Base-by-base conservation (phyloP, 2,797 vertebrate species). In the Thaleichthys pacificus region DNA sequence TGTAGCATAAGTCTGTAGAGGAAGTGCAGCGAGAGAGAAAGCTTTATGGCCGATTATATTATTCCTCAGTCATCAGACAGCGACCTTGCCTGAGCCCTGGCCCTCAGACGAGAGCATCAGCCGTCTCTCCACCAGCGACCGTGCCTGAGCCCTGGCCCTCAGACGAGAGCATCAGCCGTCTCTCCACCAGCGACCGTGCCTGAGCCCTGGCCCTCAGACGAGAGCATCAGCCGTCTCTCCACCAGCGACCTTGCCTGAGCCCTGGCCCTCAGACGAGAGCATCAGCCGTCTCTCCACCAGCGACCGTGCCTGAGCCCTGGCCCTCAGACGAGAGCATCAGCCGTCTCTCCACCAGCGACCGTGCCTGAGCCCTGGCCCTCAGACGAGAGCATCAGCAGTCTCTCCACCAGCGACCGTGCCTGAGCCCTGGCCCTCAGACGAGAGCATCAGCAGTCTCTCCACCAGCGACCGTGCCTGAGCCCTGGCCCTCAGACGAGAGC, bases 1-100 rank as follows among this genome's bases (percentile, higher is more conserved):
- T 78, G 78, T 76, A 78, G 72, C 68, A 73, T 51, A 68, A 75
- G 63, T 74, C 62, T 75, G 69, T 56, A 79, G 74, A 22, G 57
- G 22, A 5, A 49, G 24, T 65, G 71, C 65, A 30, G 28, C 28
- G 28, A 30, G 28, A 24, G 26, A 67, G 70, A 82, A 71, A 71
- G 51, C 57, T 74, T 62, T 61, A 74, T 24, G 58, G 47, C 64
- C 79, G 82, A 24, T 24, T 78, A 82, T 85, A 74, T 28, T 64
- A 75, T 69, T 79, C 73, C 77, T 32, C 42, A n/a, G 63, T 80
- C 70, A 78, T 80, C 72, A 74, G 61, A 62, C 62, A 63, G 60
- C 74, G 70, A 78, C 57, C 66, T 67, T 47, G 54, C 61, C 56
- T 69, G 26, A 47, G 51, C 30, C 3, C 28, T 42, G n/a, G 54